phyloP scores from a whole-genome alignment of 2,113 vertebrate species.

The Trachemys scripta region DNA sequence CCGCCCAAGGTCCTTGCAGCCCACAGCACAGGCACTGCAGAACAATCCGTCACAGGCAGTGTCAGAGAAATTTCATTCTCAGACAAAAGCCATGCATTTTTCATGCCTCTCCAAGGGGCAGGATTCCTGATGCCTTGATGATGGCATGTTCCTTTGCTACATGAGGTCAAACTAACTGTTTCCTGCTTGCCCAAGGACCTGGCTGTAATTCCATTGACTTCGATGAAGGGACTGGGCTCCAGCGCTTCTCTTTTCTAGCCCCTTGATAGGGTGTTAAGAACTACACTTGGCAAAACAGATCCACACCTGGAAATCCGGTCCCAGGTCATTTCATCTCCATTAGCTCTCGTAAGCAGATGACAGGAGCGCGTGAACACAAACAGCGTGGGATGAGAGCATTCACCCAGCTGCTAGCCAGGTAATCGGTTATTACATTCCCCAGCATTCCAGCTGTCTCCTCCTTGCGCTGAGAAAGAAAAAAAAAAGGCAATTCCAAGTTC shows the following conservation, averaged over 20 bases:
- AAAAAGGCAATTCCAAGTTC: background rate
- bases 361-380: slow-evolving; percentile 50
- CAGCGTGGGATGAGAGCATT: slow-evolving; percentile 63
- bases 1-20: fast-evolving
- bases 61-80: background rate
- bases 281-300: slow-evolving; percentile 27
- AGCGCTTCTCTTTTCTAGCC: background rate
- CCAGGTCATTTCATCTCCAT: slow-evolving; percentile 46
- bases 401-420: slow-evolving; percentile 63
- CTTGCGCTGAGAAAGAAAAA: background rate
- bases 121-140: background rate
- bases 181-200: background rate
- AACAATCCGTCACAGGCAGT: background rate
- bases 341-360: slow-evolving; percentile 49
- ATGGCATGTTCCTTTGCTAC: fast-evolving
- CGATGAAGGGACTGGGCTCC: background rate
- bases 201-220: fast-evolving
- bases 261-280: background rate
- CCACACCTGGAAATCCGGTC: slow-evolving; percentile 48
- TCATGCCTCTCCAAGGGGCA: background rate
- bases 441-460: slow-evolving; percentile 34
- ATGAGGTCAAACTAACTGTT: background rate
- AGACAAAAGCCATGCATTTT: background rate
- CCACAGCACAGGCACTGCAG: fast-evolving
- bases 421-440: slow-evolving; percentile 66